Base-by-base conservation (phyloP, 1,140 invertebrate genomes). In the Grapholita molesta region DNA sequence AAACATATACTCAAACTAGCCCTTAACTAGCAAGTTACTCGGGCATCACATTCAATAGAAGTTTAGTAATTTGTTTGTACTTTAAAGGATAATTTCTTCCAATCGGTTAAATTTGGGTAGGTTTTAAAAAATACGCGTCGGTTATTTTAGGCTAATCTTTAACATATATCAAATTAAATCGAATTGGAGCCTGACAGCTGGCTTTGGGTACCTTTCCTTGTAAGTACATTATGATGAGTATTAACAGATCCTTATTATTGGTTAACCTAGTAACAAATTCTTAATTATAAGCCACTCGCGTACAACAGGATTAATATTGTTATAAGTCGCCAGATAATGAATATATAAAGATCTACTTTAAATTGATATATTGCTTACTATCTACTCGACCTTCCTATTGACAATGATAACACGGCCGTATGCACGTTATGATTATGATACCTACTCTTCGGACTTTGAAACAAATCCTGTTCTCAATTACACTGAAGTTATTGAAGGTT, bases 381-480 rank as follows among this genome's bases (percentile, higher is more conserved):
- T 48, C 42, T 48, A 18, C 18, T 48, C 18, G 42, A 48, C 42
- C 42, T 48, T 48, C 42, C 8, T 18, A 48, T 3, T 21, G n/a
- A 48, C 18, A 21, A 48, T 3, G 42, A 21, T 48, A 48, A 48
- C 42, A 21, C 38, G n/a, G 8, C n/a, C n/a, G n/a, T n/a, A n/a
- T n/a, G n/a, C n/a, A n/a, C n/a, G n/a, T n/a, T 48, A 48, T 48
- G 15, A 7, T 48, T 48, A 21, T 7, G 21, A 21, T 48, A 48
- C 38, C 42, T 48, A 48, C 42, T 21, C 18, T 48, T 48, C n/a
- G 42, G 42, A 48, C 42, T 48, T 48, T 48, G 42, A 48, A 48
- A 48, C 42, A 48, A 48, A 48, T 48, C 42, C 42, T 48, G 28
- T 61, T 61, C 12, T 61, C 28, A 61, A 55, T 24, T n/a, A 61